A percentile compares a stretch with the other conserved stretches of the same genome.
Evolutionary conservation across 2,797 vertebrate genomes (phyloP).

Genomic region (Choloepus didactylus): DNA sequence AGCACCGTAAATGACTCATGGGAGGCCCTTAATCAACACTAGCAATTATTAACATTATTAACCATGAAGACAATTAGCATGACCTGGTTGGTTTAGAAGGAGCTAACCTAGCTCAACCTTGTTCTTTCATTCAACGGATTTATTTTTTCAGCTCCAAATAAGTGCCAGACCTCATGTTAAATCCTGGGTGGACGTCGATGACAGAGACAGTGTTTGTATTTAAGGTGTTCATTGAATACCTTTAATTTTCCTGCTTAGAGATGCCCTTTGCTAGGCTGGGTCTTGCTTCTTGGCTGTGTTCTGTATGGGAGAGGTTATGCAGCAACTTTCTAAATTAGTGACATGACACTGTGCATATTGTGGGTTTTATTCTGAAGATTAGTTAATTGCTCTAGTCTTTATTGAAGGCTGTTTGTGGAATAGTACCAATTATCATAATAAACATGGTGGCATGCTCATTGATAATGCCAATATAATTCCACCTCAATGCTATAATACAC

Average conservation of each 20-base stretch:
- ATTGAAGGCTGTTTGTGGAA: neutral
- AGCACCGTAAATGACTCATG: fast-evolving
- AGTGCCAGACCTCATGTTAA: fast-evolving
- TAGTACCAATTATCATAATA: neutral
- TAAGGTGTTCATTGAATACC: fast-evolving
- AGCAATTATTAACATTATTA: neutral
- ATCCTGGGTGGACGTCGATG: fast-evolving
- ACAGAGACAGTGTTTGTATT: too few relatives aligned
- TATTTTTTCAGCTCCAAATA: neutral
- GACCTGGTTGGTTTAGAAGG: neutral
- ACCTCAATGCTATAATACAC: fast-evolving
- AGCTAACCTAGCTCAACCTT: too few relatives aligned
- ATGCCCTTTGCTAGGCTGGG: fast-evolving
- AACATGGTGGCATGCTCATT: fast-evolving
- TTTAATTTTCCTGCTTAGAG: neutral
- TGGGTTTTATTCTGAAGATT: too few relatives aligned
- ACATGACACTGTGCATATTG: neutral
- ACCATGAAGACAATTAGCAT: fast-evolving
- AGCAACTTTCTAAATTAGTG: too few relatives aligned
- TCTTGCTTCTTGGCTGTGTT: neutral
- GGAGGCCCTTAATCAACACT: neutral
- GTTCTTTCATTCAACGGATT: neutral
- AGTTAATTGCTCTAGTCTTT: neutral
- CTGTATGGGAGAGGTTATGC: fast-evolving
- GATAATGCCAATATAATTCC: neutral